Evolutionary conservation across 2,113 vertebrate species (phyloP), one percentile per base, ranked within the genome.

Genomic region (Campylomormyrus numenius): DNA sequence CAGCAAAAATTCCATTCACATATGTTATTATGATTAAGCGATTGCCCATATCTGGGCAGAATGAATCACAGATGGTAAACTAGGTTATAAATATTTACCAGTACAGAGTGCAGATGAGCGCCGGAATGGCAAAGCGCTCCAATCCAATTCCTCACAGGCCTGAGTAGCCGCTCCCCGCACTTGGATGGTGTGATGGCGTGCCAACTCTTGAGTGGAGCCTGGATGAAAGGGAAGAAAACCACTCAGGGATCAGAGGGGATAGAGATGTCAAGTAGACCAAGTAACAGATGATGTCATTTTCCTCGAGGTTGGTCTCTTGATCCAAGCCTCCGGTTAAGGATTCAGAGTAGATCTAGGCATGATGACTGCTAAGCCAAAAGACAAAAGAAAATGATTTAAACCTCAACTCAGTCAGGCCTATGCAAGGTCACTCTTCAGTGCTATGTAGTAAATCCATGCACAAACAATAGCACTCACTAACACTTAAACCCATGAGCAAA

Each of bases 51-150:
- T 89, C 66, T 9, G 45, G 88, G 8, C 21, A 52, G 46, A 50
- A 74, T 77, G 48, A 52, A 89, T 50, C 62, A 74, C 42, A 89
- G 86, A 53, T 31, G 45, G 66, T 49, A 49, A 35, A 80, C 27
- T 31, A 39, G 45, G 88, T 49, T 89, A 80, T 89, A 80, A 89
- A 80, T 80, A 77, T 89, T 89, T 84, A 89, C 74, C 88, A 83
- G 70, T 80, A 84, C 35, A 31, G 21, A 27, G 24, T 80, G 35
- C 35, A 35, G 74, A 80, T 19, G 74, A 80, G 74, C 7, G 15
- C n/a, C 35, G n/a, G 62, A 74, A 77, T 45, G 49, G 58, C 88
- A 83, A 52, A 84, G 74, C 50, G 4, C 31, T 24, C 42, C 49
- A 13, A 52, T 83, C 31, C 50, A 89, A 45, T 83, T 89, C 70